A percentile compares a stretch with the other conserved stretches of the same genome.
Evolutionary conservation across 2,888 invertebrate genomes (phyloP).

Genomic region (Linnaemya tessellans): DNA sequence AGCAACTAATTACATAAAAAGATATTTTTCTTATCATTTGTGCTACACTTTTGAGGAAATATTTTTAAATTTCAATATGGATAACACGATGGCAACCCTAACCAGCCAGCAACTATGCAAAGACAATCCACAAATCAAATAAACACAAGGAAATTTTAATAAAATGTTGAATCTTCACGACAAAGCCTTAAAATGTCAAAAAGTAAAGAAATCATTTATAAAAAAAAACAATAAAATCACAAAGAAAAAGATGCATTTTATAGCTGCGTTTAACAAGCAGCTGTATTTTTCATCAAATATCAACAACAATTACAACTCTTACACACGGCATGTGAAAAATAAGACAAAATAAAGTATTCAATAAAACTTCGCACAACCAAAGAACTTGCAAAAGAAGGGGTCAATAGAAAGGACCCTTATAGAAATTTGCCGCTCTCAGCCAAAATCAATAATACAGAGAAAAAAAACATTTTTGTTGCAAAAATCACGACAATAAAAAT

Average conservation of each 20-base stretch:
- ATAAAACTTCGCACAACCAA: constrained; percentile 7
- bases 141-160: constrained; percentile 25
- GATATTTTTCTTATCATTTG: no score
- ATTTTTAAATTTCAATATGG: background rate
- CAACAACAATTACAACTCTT: constrained; percentile 63
- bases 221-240: constrained; percentile 19
- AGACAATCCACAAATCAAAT: background rate
- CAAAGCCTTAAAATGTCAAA: constrained; percentile 45
- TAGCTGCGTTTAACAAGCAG: constrained; percentile 52
- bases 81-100: constrained; percentile 18
- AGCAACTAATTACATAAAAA: background rate
- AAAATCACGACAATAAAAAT: constrained; percentile 42
- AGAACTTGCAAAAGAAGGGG: constrained; percentile 28
- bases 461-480: constrained; percentile 22
- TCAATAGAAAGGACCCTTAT: constrained; percentile 46
- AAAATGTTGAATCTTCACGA: constrained; percentile 10
- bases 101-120: constrained; percentile 25
- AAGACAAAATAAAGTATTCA: constrained; percentile 19
- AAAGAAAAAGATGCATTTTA: constrained; percentile 67
- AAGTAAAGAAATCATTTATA: constrained; percentile 61
- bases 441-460: background rate
- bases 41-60: no score
- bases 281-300: constrained; percentile 70
- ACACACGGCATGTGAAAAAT: constrained; percentile 17
- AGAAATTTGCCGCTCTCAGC: background rate